Base-by-base conservation (phyloP, 2,888 invertebrate species). In the Deilephila elpenor region DNA sequence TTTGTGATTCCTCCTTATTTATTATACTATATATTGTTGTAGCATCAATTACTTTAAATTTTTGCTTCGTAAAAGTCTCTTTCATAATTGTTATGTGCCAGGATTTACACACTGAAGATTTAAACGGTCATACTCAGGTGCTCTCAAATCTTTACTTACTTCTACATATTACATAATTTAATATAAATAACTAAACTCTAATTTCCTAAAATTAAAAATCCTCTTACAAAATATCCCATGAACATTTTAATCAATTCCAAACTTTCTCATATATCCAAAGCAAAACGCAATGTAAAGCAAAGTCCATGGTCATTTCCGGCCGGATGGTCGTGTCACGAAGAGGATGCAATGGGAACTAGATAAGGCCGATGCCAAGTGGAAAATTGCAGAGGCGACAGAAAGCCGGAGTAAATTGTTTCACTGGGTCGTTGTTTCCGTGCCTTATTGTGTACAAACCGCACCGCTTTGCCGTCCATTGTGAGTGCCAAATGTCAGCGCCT, bases 371-470 rank as follows among this genome's bases (percentile, higher is more conserved):
- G 86, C 84, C 84, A 80, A 37, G 75, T 73, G 76, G 81, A 84
- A 88, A 89, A 84, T 89, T 86, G 85, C 86, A 79, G 79, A 37
- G 20, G 32, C 70, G 53, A 19, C 29, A 20, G 53, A 72, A 72
- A 62, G 62, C 62, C 19, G 34, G 25, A 51, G 51, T 67, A 67
- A 67, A 73, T 73, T 67, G 59, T 73, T 73, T 73, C 72, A n/a
- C 64, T 29, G 53, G 14, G 44, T 67, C 44, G 20, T 20, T 51
- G 44, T 25, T 51, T 67, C 67, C 67, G 37, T 5, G 19, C 64
- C 20, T 44, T 67, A 77, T 77, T 80, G 75, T 78, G 77, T 76
- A 70, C 67, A 67, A 67, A 67, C 64, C 44, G 44, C 64, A 64
- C 37, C 44, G 44, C 37, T 62, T 62, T 62, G 34, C 34, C n/a